Evolutionary conservation across 2,888 invertebrate genomes (phyloP), one percentile per base, ranked within the genome.

Genomic region (Tetropium fuscum): DNA sequence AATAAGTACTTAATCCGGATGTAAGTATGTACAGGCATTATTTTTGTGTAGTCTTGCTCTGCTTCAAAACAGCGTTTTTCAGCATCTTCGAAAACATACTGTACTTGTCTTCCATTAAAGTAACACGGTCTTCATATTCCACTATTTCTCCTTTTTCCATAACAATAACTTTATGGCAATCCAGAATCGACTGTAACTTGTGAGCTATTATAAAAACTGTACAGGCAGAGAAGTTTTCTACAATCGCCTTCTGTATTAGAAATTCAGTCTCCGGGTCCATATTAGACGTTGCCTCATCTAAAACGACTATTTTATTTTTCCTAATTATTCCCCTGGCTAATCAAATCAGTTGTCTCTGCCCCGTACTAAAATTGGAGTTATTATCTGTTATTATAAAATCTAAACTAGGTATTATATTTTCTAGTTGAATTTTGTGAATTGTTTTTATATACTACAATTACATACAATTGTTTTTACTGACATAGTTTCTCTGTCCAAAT

Each of bases 241-340:
- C 71, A 18, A 87, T 85, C 1, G 84, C 84, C 60, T 80, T 74
- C 65, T 87, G 86, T 1, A 87, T 85, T 48, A 86, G 67, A 10
- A 73, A 75, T 70, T 86, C 86, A n/a, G 86, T 86, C 65, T 81
- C 78, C 2, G 80, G 82, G 71, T 86, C 86, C 55, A 86, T 84
- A 72, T 85, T 86, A 6, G 86, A 85, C 1, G 86, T 86, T 0
- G 87, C 86, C 75, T 87, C 87, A 66, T 87, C 86, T 22, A 87
- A 73, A 8, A 87, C 82, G 1, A 87, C 76, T 41, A 87, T 83
- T 64, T 80, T 82, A 67, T 84, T 84, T 48, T 81, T 78, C 49
- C 82, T 74, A 3, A 87, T 78, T 44, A 87, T 81, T 2, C 87
- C 86, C 41, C 87, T 74, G 1, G 85, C 86, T 45, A 87, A 74